Conservation (phyloP, 2,113 vertebrate species). For the Varanus salvator region DNA sequence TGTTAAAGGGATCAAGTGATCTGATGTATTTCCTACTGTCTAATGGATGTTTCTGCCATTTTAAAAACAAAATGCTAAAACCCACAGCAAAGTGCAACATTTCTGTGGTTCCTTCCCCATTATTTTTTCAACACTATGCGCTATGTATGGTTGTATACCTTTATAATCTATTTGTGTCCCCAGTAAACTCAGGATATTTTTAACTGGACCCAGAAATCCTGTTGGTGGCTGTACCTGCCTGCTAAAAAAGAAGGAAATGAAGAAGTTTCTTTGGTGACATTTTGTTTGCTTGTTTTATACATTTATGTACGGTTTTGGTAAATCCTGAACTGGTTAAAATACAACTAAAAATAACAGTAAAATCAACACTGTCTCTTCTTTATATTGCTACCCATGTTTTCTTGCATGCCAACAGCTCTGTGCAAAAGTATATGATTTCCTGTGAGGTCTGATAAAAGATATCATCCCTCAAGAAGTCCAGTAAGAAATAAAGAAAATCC, state of each 20-base stretch:
- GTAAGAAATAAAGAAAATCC: neutral
- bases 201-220: neutral
- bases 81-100: neutral
- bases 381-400: neutral
- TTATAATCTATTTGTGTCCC: neutral
- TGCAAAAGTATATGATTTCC: neutral
- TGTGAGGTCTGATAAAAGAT: neutral
- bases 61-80: constrained; percentile 43
- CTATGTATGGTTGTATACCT: constrained; percentile 5
- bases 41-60: constrained; percentile 35
- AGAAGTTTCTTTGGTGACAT: neutral
- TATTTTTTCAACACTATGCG: constrained; percentile 26
- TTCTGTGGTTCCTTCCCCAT: constrained; percentile 10
- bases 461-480: neutral
- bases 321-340: too few relatives aligned
- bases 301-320: neutral
- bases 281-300: neutral
- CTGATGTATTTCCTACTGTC: constrained; percentile 7
- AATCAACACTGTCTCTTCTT: neutral
- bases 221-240: neutral
- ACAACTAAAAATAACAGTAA: neutral
- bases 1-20: constrained; percentile 20
- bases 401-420: neutral
- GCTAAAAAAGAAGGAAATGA: neutral
- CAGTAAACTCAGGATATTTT: neutral